Percentiles rank a stretch among this genome's conserved stretches.
Conservation (phyloP, 30 jellyfish, hydroid and myxozoan species). For the Aurelia aurita complex sp. Pacific region DNA sequence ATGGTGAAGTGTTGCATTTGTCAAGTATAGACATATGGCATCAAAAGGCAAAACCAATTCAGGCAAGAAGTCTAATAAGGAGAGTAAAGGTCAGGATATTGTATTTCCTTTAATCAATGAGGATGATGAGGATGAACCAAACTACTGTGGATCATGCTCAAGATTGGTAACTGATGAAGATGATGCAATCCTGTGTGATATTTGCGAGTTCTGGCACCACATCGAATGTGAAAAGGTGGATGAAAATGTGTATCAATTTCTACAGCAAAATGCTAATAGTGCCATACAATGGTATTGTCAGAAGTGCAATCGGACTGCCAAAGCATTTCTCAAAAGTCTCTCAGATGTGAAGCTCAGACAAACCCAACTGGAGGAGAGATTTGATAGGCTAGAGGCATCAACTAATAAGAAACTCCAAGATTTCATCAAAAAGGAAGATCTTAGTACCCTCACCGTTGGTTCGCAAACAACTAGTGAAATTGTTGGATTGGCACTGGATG, state of each 20-base stretch:
- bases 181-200: slow-evolving; percentile 24
- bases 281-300: slow-evolving; percentile 28
- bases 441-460: slow-evolving; percentile 21
- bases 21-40: slow-evolving; percentile 11
- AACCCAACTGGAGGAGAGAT: slow-evolving; percentile 15
- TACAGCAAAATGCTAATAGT: slow-evolving; percentile 30
- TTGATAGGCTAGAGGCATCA: slow-evolving; percentile 19
- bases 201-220: slow-evolving; percentile 34
- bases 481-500: slow-evolving; percentile 22
- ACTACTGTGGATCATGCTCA: slow-evolving; percentile 22
- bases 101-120: slow-evolving; percentile 22
- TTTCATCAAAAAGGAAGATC: slow-evolving; percentile 22
- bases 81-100: slow-evolving; percentile 23
- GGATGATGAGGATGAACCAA: slow-evolving; percentile 6
- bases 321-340: slow-evolving; percentile 13
- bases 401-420: slow-evolving; percentile 12
- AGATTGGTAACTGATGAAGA: slow-evolving; percentile 20
- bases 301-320: slow-evolving; percentile 26
- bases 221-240: slow-evolving; percentile 23
- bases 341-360: slow-evolving; percentile 20
- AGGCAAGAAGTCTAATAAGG: slow-evolving; percentile 8
- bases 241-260: slow-evolving; percentile 6
- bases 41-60: slow-evolving; percentile 22
- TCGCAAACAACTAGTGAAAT: slow-evolving; percentile 13
- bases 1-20: neutral